Conservation (phyloP, 1,140 invertebrate genomes). For the Drosophila pallidifrons region DNA sequence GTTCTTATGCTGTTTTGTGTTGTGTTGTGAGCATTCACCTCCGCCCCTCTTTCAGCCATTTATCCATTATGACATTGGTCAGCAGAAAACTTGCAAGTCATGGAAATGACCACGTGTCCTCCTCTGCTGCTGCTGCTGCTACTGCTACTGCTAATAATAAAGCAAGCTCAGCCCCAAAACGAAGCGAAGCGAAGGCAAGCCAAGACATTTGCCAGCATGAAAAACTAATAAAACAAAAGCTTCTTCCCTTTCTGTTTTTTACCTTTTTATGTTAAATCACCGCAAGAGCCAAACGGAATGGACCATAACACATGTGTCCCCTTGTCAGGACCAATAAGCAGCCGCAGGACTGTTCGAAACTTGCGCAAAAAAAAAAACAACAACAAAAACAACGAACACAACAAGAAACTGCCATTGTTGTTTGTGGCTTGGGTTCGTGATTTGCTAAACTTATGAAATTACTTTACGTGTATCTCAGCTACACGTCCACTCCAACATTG, state of each 20-base stretch:
- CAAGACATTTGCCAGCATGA: slow-evolving; percentile 69
- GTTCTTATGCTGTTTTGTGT: slow-evolving; percentile 7
- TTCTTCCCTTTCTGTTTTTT: slow-evolving; percentile 60
- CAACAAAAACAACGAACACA: slow-evolving; percentile 1
- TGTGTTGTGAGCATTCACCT: neutral
- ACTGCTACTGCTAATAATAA: slow-evolving; percentile 65
- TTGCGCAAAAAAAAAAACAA: slow-evolving; percentile 38
- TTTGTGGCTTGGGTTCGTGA: slow-evolving; percentile 80
- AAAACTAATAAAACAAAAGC: slow-evolving; percentile 84
- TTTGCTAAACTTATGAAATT: slow-evolving; percentile 84
- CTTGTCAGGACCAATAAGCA: slow-evolving; percentile 79
- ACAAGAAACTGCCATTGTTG: slow-evolving; percentile 25
- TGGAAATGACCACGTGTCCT: slow-evolving; percentile 54
- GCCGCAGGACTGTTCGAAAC: slow-evolving; percentile 66
- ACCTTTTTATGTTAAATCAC: slow-evolving; percentile 83
- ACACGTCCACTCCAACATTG: slow-evolving; percentile 12
- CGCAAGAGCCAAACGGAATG: slow-evolving; percentile 46
- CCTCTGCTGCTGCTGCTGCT: too few relatives aligned
- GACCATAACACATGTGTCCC: slow-evolving; percentile 67
- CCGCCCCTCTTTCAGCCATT: slow-evolving; percentile 2
- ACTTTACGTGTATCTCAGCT: slow-evolving; percentile 74
- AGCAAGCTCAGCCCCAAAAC: slow-evolving; percentile 36
- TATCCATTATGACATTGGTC: slow-evolving; percentile 77
- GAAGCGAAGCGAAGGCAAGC: slow-evolving; percentile 41
- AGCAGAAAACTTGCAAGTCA: slow-evolving; percentile 83